phyloP scores from a whole-genome alignment of 2,113 vertebrate species.

The Heteronetta atricapilla region DNA sequence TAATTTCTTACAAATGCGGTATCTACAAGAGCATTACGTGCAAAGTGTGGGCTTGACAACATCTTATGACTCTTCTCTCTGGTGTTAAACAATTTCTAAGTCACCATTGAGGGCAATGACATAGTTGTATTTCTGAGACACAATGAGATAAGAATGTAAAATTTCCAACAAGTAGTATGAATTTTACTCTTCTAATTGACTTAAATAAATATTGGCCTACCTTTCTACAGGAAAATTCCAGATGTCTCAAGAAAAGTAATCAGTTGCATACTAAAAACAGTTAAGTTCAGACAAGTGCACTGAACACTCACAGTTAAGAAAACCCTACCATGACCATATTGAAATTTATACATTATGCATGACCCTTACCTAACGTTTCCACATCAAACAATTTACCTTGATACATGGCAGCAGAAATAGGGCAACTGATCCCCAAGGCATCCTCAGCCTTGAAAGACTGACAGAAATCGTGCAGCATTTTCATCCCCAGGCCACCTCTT shows the following conservation, averaged over 20 bases:
- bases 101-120: neutral
- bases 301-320: neutral
- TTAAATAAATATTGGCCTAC: neutral
- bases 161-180: neutral
- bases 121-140: neutral
- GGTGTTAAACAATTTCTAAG: conserved; percentile 1
- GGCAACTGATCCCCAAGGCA: conserved; percentile 88
- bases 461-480: conserved; percentile 91
- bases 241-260: conserved; percentile 1
- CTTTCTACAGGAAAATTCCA: conserved; percentile 20
- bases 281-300: neutral
- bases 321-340: neutral
- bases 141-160: neutral
- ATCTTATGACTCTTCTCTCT: neutral
- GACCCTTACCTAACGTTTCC: neutral
- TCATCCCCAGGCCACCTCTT: conserved; percentile 82
- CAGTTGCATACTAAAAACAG: neutral
- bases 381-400: conserved; percentile 76
- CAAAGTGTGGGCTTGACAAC: neutral
- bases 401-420: conserved; percentile 86
- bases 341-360: neutral
- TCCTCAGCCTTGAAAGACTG: conserved; percentile 78
- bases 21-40: neutral
- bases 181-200: neutral
- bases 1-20: neutral